Evolutionary conservation across 2,888 invertebrate genomes (phyloP).

Genomic region (Torymus tubicola): DNA sequence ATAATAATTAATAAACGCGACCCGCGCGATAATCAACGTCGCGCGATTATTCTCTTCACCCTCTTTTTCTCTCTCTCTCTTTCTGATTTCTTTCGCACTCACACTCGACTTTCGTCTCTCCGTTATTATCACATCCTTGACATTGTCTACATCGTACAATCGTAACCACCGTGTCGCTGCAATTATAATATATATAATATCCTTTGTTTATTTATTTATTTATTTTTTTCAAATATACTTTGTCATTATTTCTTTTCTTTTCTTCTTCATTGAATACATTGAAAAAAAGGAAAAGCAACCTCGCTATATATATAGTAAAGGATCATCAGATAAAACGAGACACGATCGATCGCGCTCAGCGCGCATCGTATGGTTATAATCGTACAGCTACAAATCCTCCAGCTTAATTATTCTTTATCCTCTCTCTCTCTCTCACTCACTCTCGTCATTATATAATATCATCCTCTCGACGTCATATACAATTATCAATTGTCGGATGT

Average conservation of each 20-base stretch:
- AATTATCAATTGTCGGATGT: neutral
- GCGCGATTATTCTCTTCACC: slow-evolving; percentile 12
- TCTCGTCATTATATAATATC: neutral
- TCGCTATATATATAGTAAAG: slow-evolving; percentile 27
- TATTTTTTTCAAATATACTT: slow-evolving; percentile 24
- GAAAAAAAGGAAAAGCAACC: slow-evolving; percentile 54
- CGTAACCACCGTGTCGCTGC: no score
- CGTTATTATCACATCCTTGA: no score
- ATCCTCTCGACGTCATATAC: slow-evolving; percentile 1
- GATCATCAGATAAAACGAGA: slow-evolving; percentile 34
- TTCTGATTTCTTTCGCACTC: slow-evolving; percentile 17
- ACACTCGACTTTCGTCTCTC: no score
- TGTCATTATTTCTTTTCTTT: neutral
- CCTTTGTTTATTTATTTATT: no score
- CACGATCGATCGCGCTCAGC: slow-evolving; percentile 51
- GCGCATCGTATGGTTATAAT: neutral
- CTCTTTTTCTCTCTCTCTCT: no score
- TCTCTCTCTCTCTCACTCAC: no score
- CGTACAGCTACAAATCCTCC: no score
- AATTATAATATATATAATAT: neutral
- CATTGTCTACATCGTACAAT: no score
- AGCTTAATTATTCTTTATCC: no score
- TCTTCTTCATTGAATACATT: slow-evolving; percentile 57
- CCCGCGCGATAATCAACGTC: slow-evolving; percentile 45
- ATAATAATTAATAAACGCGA: slow-evolving; percentile 44